Evolutionary conservation across 2,888 invertebrate genomes (phyloP), one percentile per base, ranked within the genome.

Genomic region (Mystacides longicornis): DNA sequence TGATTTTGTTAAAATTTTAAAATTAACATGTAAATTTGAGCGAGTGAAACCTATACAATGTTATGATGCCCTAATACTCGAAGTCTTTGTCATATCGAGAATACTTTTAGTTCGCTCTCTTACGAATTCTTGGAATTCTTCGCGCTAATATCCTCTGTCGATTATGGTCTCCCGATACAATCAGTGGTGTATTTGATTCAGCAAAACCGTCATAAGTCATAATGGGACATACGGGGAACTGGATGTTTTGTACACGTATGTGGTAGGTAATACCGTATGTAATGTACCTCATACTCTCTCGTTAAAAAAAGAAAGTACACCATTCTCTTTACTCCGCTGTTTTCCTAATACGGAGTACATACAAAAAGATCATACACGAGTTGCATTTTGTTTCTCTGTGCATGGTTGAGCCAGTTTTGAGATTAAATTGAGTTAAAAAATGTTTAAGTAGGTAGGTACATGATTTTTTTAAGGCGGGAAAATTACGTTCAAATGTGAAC

Each of bases 311-410:
- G 37, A 14, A 37, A 37, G 37, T 37, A 37, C 37, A 37, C 37
- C 37, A 45, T 20, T 5, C 45, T 45, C 45, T 45, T 45, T 7
- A 21, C 16, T 45, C 11, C 20, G 18, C 19, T 45, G 45, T 3
- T 45, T 20, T 45, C 45, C 45, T 45, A 21, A 45, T 45, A 45
- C 16, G 21, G 19, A 19, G 45, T 45, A 45, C 45, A 16, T 45
- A 45, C 20, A 20, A 21, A 19, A 21, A 20, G 45, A 21, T 45
- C 45, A 45, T 45, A 45, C 45, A 16, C 37, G 14, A 14, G 16
- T 37, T 37, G 37, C 37, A 37, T 3, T 37, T n/a, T n/a, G n/a
- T n/a, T n/a, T n/a, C n/a, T n/a, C n/a, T n/a, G n/a, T n/a, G n/a
- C n/a, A n/a, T n/a, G n/a, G n/a, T n/a, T n/a, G n/a, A n/a, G n/a